Evolutionary conservation across 2,113 vertebrate species (phyloP), one percentile per base, ranked within the genome.

Genomic region (Oryzias woworae): DNA sequence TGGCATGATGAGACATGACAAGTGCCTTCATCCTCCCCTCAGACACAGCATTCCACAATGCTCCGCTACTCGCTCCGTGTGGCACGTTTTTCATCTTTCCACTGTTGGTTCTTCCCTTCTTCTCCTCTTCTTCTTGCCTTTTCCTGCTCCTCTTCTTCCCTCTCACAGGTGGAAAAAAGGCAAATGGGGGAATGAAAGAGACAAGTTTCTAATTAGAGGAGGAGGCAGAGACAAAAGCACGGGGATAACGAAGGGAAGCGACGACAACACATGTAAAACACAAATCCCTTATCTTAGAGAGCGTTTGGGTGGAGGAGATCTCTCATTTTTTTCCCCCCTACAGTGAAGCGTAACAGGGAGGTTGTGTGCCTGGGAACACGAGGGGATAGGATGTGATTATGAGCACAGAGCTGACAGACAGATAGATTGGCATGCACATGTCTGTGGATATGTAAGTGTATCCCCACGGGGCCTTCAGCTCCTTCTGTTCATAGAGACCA

Each of bases 211-310:
- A 89, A 90, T 90, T 90, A 89, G 85, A 90, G 81, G 80, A 82
- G 82, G 87, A 87, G 80, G 75, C 84, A 82, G 78, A 88, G 85
- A 89, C 84, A 84, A 87, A 87, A 84, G 87, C 71, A 71, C 70
- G 77, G 75, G 85, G 78, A 86, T 90, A 88, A 87, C 84, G 88
- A 88, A 86, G 82, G 88, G 78, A 87, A 88, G 86, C 77, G 78
- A 77, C 58, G 80, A 85, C 87, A 88, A 87, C 86, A 82, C 88
- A 86, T 90, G 88, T 90, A 88, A 88, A 90, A 86, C 86, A 88
- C 81, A 86, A 87, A 90, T 82, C 83, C 82, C 82, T 88, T 87
- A 88, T 88, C 85, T 88, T 87, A 77, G 86, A 87, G 82, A 87
- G 86, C 71, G 52, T 85, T 88, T 87, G 82, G 80, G 78, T 56